Evolutionary conservation across 2,113 vertebrate species (phyloP).

Genomic region (Ictalurus punctatus): DNA sequence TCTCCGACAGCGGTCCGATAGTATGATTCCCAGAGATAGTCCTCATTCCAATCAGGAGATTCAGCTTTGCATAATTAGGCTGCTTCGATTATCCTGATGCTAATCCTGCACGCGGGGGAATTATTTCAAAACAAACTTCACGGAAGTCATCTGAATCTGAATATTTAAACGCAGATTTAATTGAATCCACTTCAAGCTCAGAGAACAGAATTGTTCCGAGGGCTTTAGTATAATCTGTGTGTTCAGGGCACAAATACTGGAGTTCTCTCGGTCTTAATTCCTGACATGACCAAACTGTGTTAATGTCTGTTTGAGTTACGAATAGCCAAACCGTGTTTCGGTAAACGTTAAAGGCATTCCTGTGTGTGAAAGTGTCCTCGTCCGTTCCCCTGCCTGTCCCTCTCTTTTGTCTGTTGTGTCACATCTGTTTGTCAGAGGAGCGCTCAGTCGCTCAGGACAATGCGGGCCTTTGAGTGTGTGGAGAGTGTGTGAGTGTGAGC

Average conservation of each 20-base stretch:
- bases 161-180: not conserved
- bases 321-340: not conserved
- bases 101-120: not conserved
- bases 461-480: conserved; percentile 55
- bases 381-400: not conserved
- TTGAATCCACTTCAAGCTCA: not conserved
- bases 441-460: conserved; percentile 54
- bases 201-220: not conserved
- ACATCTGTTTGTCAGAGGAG: conserved; percentile 22
- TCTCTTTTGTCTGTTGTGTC: not conserved
- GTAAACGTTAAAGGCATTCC: not conserved
- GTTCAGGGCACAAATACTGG: not conserved
- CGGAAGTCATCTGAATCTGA: not conserved
- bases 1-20: not conserved
- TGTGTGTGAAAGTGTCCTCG: not conserved
- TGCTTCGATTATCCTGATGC: not conserved
- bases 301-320: not conserved
- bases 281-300: not conserved
- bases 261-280: not conserved
- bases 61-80: not conserved
- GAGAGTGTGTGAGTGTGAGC: not conserved
- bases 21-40: not conserved
- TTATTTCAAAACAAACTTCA: not conserved
- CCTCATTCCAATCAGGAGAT: not conserved
- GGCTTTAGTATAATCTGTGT: not conserved